These are phyloP conservation scores for Sinodicranocentrus sp. DNA, from an alignment of 2,888 invertebrate species.

Conservation along the genomic window DNA sequence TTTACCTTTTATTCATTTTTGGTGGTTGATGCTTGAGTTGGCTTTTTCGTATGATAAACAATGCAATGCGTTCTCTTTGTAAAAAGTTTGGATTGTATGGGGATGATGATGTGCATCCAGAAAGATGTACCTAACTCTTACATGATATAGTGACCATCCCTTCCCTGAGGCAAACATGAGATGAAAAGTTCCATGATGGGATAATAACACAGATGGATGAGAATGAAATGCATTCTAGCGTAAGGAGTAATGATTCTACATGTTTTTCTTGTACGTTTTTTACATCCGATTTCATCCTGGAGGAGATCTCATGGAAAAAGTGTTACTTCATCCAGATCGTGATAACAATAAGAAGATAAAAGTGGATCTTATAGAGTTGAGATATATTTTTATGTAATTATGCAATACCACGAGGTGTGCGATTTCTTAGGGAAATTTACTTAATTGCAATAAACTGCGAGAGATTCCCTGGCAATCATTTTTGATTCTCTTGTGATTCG, in stretches of 20 bases:
- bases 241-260: slow-evolving; percentile 8
- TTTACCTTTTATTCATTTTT: not conserved
- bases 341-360: too few relatives aligned
- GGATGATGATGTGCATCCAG: slow-evolving; percentile 4
- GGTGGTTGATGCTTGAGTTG: slow-evolving; percentile 18
- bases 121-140: not conserved
- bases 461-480: too few relatives aligned
- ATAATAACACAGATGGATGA: not conserved
- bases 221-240: slow-evolving; percentile 11
- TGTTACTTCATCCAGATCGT: too few relatives aligned
- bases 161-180: slow-evolving; percentile 3
- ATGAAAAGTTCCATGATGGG: slow-evolving; percentile 10
- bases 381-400: too few relatives aligned
- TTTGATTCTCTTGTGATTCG: too few relatives aligned
- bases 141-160: slow-evolving; percentile 13
- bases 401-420: too few relatives aligned
- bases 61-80: slow-evolving; percentile 1
- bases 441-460: too few relatives aligned
- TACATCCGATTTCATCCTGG: slow-evolving; percentile 6
- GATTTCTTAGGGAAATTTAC: too few relatives aligned
- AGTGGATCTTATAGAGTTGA: too few relatives aligned
- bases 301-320: too few relatives aligned
- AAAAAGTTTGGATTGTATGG: not conserved
- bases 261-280: not conserved
- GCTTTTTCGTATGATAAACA: too few relatives aligned